phyloP scores from a whole-genome alignment of 2,888 invertebrate species.

The Habrosyne pyritoides region DNA sequence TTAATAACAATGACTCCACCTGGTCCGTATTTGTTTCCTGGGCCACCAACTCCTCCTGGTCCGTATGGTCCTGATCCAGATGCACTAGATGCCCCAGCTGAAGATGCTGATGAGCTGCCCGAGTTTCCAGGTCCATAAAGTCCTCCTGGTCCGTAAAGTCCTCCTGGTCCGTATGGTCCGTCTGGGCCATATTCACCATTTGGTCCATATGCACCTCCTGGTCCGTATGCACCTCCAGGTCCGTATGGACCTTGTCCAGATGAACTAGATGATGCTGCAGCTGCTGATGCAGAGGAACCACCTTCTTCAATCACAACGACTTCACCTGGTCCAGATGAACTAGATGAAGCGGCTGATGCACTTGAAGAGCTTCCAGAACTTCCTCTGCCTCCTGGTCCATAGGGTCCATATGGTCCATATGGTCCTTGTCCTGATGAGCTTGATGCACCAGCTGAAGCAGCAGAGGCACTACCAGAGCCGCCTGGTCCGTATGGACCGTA shows the following conservation, averaged over 20 bases:
- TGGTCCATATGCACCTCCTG: constrained; percentile 10
- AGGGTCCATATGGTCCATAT: too few species aligned
- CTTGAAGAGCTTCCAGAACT: constrained; percentile 8
- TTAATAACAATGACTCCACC: too few species aligned
- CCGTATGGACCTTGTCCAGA: constrained; percentile 10
- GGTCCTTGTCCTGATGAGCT: neutral
- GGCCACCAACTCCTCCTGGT: neutral
- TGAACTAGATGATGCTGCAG: constrained; percentile 21
- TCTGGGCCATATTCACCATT: constrained; percentile 7
- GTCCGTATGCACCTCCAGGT: neutral
- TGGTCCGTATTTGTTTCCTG: neutral
- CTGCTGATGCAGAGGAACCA: constrained; percentile 17
- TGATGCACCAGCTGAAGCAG: too few species aligned
- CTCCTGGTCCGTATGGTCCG: constrained; percentile 6
- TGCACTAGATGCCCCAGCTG: neutral
- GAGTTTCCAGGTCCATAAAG: constrained; percentile 10
- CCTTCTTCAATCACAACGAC: constrained; percentile 14
- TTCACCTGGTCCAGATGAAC: constrained; percentile 12
- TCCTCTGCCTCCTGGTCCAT: constrained; percentile 13
- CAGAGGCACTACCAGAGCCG: constrained; percentile 9
- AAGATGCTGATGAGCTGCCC: constrained; percentile 12
- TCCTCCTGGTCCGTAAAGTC: constrained; percentile 8
- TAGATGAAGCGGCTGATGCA: constrained; percentile 8
- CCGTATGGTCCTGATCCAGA: constrained; percentile 10
- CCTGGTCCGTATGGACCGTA: constrained; percentile 10